phyloP scores from a whole-genome alignment of 2,113 vertebrate genomes.

The Tautogolabrus adspersus region DNA sequence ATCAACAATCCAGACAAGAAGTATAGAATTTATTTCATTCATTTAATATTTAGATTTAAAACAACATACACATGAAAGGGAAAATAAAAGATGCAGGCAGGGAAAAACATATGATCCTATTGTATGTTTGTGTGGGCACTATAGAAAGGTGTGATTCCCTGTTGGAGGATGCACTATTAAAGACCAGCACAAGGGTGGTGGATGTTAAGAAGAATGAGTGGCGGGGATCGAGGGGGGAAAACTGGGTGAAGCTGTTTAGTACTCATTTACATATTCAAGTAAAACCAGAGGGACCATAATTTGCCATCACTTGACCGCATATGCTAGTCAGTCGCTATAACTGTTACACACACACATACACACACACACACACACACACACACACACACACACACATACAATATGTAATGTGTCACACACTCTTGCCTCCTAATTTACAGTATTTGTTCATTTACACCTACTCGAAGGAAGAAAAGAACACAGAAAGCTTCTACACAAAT shows the following conservation, averaged over 20 bases:
- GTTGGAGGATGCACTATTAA: background rate
- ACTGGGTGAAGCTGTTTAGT: constrained; percentile 29
- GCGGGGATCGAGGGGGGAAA: constrained; percentile 13
- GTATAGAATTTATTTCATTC: background rate
- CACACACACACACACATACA: constrained; percentile 27
- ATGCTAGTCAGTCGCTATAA: constrained; percentile 31
- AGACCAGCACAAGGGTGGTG: background rate
- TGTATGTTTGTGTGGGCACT: background rate
- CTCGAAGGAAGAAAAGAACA: constrained; percentile 33
- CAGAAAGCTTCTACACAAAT: constrained; percentile 82
- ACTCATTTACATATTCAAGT: constrained; percentile 82
- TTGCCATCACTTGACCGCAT: constrained; percentile 65
- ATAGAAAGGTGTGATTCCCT: background rate
- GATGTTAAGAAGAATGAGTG: constrained; percentile 10
- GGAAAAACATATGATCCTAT: too few species aligned
- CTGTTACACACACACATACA: constrained; percentile 12
- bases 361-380: constrained; percentile 53
- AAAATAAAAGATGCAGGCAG: too few species aligned
- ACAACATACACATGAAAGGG: too few species aligned
- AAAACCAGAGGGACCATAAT: constrained; percentile 77
- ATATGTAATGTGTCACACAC: background rate
- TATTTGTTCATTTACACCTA: constrained; percentile 58
- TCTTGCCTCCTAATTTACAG: too few species aligned
- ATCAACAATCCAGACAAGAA: background rate
- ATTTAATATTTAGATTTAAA: too few species aligned